Evolutionary conservation across 2,888 invertebrate species (phyloP).

Genomic region (Ormia ochracea): DNA sequence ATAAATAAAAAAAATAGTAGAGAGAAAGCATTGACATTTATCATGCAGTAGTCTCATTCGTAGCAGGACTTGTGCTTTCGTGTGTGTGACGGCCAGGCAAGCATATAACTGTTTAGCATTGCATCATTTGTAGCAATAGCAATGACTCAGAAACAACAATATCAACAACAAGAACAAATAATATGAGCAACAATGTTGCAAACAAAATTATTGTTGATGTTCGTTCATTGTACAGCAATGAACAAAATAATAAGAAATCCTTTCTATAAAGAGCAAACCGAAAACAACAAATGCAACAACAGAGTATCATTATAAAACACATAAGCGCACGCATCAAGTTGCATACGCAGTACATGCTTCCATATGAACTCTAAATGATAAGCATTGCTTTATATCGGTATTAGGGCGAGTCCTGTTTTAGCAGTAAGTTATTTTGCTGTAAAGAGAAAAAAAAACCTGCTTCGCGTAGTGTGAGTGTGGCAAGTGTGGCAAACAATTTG

Average conservation of each 20-base stretch:
- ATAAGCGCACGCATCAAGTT: neutral
- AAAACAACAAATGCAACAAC: neutral
- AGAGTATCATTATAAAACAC: conserved; percentile 31
- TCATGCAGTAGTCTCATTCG: conserved; percentile 61
- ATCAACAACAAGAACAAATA: conserved; percentile 6
- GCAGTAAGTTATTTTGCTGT: neutral
- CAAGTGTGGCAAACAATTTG: no score
- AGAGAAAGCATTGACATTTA: neutral
- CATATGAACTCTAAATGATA: no score
- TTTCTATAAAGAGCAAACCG: neutral
- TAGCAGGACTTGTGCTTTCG: conserved; percentile 19
- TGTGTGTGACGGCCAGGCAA: neutral
- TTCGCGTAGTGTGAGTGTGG: no score
- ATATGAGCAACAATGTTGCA: conserved; percentile 54
- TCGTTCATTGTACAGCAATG: conserved; percentile 24
- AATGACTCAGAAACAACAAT: conserved; percentile 37
- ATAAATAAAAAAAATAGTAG: neutral
- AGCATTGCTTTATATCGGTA: neutral
- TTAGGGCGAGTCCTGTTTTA: neutral
- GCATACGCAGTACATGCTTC: no score
- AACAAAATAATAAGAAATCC: conserved; percentile 1
- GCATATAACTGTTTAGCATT: conserved; percentile 42
- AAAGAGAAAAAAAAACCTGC: neutral
- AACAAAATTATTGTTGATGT: conserved; percentile 57
- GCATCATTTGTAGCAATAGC: conserved; percentile 55